These are phyloP conservation scores for Corvus moneduloides DNA, from an alignment of 2,113 vertebrate genomes.

Conservation along the genomic window DNA sequence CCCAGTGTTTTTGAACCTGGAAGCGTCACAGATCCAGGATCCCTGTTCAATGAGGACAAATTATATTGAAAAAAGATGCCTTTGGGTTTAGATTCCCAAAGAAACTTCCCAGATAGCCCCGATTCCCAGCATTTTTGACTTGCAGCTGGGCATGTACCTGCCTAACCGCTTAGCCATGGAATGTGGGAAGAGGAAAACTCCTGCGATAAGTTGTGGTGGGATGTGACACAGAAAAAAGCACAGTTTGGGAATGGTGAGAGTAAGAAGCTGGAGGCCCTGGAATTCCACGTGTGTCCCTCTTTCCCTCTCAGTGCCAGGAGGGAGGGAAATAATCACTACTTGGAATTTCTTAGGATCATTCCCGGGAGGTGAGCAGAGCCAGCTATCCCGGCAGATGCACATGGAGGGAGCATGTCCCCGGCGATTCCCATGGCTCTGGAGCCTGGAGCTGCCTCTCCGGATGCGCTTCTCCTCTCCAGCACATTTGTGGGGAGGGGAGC, in stretches of 20 bases:
- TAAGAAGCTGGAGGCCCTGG: neutral
- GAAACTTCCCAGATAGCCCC: neutral
- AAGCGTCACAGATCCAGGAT: neutral
- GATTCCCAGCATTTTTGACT: neutral
- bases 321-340: neutral
- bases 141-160: neutral
- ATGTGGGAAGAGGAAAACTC: neutral
- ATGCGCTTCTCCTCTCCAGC: neutral
- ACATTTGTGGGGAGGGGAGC: neutral
- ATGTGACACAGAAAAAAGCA: neutral
- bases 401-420: fast-evolving
- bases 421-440: fast-evolving
- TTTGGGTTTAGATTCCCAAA: neutral
- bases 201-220: neutral
- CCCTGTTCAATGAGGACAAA: neutral
- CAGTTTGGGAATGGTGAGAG: neutral
- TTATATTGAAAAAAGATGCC: neutral
- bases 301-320: neutral
- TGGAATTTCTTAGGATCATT: neutral
- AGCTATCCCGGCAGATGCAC: fast-evolving
- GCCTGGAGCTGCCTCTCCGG: neutral
- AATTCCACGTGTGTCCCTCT: neutral
- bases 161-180: neutral
- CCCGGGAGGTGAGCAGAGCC: neutral
- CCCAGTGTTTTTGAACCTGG: neutral